Evolutionary conservation across 2,113 vertebrate genomes (phyloP).

Genomic region (Marmota monax): DNA sequence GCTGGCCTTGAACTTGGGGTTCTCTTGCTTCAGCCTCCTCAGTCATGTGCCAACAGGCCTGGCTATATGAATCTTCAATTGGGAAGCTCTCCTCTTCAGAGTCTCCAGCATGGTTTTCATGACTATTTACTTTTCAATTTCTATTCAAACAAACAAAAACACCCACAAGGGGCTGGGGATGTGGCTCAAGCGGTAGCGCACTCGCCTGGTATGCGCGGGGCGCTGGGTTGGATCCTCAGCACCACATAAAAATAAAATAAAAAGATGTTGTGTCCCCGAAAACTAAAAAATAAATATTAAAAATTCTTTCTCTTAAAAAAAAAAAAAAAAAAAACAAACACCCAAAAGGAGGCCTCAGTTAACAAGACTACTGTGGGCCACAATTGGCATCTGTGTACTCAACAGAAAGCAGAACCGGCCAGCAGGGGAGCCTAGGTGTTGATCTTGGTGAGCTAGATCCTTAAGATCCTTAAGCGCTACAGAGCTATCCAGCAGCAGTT

Average conservation of each 20-base stretch:
- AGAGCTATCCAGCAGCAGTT: background rate
- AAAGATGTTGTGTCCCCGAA: too few relatives aligned
- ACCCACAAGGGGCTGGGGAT: background rate
- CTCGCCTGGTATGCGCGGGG: too few relatives aligned
- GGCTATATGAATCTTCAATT: background rate
- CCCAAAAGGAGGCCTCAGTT: background rate
- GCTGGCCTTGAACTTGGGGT: too few relatives aligned
- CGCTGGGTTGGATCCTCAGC: too few relatives aligned
- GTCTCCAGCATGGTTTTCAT: background rate
- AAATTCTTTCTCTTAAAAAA: too few relatives aligned
- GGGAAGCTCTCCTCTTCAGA: constrained; percentile 20
- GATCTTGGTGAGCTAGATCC: background rate
- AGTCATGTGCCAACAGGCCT: too few relatives aligned
- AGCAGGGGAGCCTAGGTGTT: background rate
- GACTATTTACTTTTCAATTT: constrained; percentile 46
- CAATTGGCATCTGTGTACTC: background rate
- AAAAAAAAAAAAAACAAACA: background rate
- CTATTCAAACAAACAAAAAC: constrained; percentile 29
- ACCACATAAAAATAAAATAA: too few relatives aligned
- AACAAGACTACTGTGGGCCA: background rate
- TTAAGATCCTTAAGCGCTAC: too few relatives aligned
- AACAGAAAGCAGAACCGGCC: background rate
- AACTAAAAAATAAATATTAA: too few relatives aligned
- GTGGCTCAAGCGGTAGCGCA: too few relatives aligned
- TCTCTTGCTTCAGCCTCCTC: too few relatives aligned